Conservation (phyloP, 2,113 vertebrate genomes). For the Siniperca chuatsi region DNA sequence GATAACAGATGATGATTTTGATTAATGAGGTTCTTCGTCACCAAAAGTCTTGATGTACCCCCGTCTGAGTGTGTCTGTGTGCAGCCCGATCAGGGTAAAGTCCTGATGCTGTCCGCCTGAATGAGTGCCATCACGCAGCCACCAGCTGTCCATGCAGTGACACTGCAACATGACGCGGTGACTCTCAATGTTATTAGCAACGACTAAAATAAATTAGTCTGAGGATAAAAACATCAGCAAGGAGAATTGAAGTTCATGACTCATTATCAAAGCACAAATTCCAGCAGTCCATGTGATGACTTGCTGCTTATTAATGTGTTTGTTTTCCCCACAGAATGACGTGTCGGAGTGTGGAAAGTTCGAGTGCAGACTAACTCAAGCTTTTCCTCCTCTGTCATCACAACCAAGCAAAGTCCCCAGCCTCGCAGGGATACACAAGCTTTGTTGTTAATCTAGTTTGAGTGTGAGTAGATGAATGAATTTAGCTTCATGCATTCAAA, state of each 20-base stretch:
- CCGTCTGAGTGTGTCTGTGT: conserved; percentile 9
- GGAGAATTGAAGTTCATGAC: neutral
- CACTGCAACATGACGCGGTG: conserved; percentile 20
- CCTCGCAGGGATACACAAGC: conserved; percentile 44
- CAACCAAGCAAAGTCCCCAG: neutral
- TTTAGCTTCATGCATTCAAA: conserved; percentile 33
- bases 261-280: conserved; percentile 10
- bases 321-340: conserved; percentile 19
- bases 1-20: neutral
- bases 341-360: conserved; percentile 17
- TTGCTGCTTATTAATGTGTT: conserved; percentile 36
- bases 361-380: neutral
- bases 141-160: conserved; percentile 55
- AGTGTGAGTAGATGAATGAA: conserved; percentile 45
- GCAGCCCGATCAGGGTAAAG: conserved; percentile 8
- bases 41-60: neutral
- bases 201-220: conserved; percentile 13
- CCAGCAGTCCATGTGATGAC: conserved; percentile 21
- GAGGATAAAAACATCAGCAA: conserved; percentile 24
- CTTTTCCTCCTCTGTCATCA: conserved; percentile 37
- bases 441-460: conserved; percentile 56
- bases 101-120: conserved; percentile 39
- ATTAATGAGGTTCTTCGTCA: neutral
- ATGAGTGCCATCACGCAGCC: conserved; percentile 34
- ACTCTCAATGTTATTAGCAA: neutral